Conservation (phyloP, 2,888 invertebrate genomes). For the Drosophila testacea region DNA sequence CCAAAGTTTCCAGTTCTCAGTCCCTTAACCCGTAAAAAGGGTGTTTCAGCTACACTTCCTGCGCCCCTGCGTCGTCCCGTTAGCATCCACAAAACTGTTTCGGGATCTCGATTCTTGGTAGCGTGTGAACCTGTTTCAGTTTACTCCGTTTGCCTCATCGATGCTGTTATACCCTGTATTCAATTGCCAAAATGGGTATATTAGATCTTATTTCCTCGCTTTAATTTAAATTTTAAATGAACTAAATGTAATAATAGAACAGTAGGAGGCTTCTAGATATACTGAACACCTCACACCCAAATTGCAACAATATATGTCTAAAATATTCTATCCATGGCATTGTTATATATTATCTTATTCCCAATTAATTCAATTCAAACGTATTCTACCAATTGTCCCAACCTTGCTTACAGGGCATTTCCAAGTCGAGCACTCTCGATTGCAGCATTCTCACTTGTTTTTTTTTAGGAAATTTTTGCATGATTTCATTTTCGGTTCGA, state of each 20-base stretch:
- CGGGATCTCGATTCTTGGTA: constrained; percentile 52
- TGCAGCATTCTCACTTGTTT: neutral
- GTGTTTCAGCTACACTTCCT: constrained; percentile 55
- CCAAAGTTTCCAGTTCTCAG: constrained; percentile 32
- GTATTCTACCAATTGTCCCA: neutral
- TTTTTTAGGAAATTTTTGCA: constrained; percentile 50
- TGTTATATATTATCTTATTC: no score
- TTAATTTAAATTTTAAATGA: no score
- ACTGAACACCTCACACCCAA: neutral
- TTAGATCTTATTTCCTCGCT: neutral
- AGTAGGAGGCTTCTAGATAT: no score
- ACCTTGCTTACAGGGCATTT: neutral
- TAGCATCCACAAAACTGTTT: constrained; percentile 22
- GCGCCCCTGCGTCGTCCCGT: constrained; percentile 34
- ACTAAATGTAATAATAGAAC: no score
- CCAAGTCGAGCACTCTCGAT: neutral
- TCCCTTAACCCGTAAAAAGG: constrained; percentile 57
- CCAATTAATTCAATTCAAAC: no score
- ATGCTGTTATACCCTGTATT: constrained; percentile 37
- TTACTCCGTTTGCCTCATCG: constrained; percentile 28
- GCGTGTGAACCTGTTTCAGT: constrained; percentile 77
- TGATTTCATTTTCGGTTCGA: constrained; percentile 65
- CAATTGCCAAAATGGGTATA: neutral
- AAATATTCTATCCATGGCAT: no score
- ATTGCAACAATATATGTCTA: neutral